phyloP scores from a whole-genome alignment of 2,888 invertebrate species.

The Hipparchia semele region DNA sequence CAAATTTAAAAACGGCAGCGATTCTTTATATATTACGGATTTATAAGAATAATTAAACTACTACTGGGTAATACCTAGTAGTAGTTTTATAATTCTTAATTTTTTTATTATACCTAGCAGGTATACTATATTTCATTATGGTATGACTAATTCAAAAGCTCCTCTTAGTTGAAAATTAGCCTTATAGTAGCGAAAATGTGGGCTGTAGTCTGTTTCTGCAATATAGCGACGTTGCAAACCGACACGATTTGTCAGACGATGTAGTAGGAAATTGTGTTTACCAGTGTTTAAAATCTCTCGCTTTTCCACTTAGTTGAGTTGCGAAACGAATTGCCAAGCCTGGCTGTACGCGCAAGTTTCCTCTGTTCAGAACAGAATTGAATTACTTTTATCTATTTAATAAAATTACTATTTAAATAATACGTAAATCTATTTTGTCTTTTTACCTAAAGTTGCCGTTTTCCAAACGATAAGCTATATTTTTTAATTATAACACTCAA shows the following conservation, averaged over 20 bases:
- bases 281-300: constrained; percentile 9
- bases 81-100: no score
- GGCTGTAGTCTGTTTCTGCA: neutral
- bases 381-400: constrained; percentile 3
- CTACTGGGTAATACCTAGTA: no score
- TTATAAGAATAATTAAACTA: no score
- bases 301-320: constrained; percentile 11
- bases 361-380: neutral
- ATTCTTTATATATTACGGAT: no score
- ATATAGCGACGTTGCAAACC: neutral
- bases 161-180: neutral
- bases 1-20: no score
- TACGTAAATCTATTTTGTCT: neutral
- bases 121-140: no score
- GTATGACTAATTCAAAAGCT: neutral
- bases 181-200: neutral
- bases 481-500: no score
- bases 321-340: constrained; percentile 5
- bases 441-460: no score
- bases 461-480: no score
- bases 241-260: constrained; percentile 4
- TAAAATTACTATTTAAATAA: no score
- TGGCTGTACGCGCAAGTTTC: neutral
- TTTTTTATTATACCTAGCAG: no score
- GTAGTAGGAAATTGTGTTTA: constrained; percentile 12